Base-by-base conservation (phyloP, 2,888 invertebrate genomes). In the Ecliptopera silaceata region DNA sequence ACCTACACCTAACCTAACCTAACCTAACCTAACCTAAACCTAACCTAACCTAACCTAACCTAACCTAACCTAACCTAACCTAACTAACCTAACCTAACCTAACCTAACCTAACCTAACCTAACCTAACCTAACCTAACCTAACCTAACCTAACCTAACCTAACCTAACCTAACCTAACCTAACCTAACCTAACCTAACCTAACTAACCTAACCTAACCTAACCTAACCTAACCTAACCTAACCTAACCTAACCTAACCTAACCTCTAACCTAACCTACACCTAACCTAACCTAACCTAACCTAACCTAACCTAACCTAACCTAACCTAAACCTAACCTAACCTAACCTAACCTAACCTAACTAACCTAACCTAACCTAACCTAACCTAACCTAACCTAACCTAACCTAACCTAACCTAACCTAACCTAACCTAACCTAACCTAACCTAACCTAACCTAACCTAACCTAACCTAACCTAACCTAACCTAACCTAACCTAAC, bases 201-300 rank as follows among this genome's bases (percentile, higher is more conserved):
- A 51, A 51, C 51, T 44, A 43, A 51, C 43, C 51, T 51, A 51
- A 51, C 51, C 49, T 51, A 51, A 51, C 51, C 51, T 51, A 51
- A 51, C 51, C 51, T 51, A 51, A 51, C 32, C 26, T 26, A 26
- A 26, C 26, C 26, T 26, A 26, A 26, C 26, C 26, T 26, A 26
- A 26, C 26, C 26, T 26, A 26, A 26, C 26, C 26, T 26, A 26
- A 26, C 26, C 26, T 26, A 26, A 26, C 26, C 26, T 26, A 32
- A 32, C 32, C 32, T 32, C 26, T 26, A 32, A 32, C 32, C 32
- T 32, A 32, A 32, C 32, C 32, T 32, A 44, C n/a, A 44, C 51
- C 51, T 51, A 51, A 51, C 51, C 51, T 51, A 51, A 51, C 51
- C 51, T 51, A 51, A 51, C 51, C 51, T 51, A 51, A 51, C 51